Base-by-base conservation (phyloP, 1,140 invertebrate species). In the Caenorhabditis latens region DNA sequence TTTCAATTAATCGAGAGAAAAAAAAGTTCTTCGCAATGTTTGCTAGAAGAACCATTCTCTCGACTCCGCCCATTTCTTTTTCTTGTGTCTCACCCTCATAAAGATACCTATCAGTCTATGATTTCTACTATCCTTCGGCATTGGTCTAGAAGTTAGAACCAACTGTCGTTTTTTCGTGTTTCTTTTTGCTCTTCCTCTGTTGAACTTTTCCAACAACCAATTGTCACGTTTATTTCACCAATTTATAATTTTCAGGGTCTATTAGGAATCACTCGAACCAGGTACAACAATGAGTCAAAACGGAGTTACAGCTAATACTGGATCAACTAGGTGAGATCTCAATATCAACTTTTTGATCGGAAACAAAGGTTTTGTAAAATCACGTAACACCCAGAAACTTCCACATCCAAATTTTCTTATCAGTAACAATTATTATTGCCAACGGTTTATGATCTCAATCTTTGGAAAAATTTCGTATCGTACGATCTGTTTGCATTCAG, bases 31-130 rank as follows among this genome's bases (percentile, higher is more conserved):
- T 24, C 61, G 55, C 40, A 24, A 13, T 79, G 11, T 79, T 79
- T 79, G 43, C 46, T 53, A 24, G 43, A 79, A 79, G 46, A 79
- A 79, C 19, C 63, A 42, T 4, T 42, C 13, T 42, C 46, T 11
- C n/a, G 71, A 79, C 71, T 71, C 65, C 65, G 21, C 71, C 46
- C 71, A 24, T 13, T n/a, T 79, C n/a, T 46, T 71, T 46, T 24
- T 53, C 46, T 42, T n/a, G 71, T 79, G 32, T 79, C 46, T 79
- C 21, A 79, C 43, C 71, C 43, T 79, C 71, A 79, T 50, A 24
- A 7, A 79, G 71, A 79, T 79, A n/a, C 46, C 46, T 79, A 71
- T 71, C 65, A 71, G 65, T 71, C 42, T 16, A 71, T 71, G 42
- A 42, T 50, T 53, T 24, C 19, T 46, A 79, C 32, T 79, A 48